Conservation (phyloP, 2,113 vertebrate species). For the Ochotona curzoniae region DNA sequence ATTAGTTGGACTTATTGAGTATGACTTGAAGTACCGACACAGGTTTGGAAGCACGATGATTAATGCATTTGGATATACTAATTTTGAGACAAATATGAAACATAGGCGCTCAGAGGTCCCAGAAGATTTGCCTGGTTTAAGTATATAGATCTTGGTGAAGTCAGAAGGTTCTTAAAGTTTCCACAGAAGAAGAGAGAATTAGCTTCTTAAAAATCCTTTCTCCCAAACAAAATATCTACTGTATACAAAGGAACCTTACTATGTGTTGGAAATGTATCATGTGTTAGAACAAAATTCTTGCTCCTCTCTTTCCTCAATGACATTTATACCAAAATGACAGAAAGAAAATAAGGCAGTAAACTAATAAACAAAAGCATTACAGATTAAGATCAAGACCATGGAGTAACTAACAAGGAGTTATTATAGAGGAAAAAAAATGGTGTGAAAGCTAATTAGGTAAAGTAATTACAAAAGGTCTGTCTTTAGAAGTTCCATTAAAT, state of each 20-base stretch:
- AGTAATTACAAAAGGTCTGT: background rate
- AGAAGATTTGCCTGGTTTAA: background rate
- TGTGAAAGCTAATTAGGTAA: background rate
- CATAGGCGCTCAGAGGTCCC: background rate
- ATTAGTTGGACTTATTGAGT: background rate
- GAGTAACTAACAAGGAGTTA: background rate
- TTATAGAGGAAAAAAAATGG: background rate
- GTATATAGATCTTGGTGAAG: background rate
- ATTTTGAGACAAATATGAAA: background rate
- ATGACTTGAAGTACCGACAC: background rate
- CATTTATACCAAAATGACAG: background rate
- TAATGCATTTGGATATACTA: background rate
- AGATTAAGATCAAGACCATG: background rate
- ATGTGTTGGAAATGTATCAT: too few relatives aligned
- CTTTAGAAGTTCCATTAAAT: background rate
- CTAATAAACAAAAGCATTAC: background rate
- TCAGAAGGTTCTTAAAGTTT: background rate
- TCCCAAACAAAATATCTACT: background rate
- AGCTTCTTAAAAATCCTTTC: background rate
- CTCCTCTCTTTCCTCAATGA: too few relatives aligned
- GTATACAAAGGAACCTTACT: too few relatives aligned
- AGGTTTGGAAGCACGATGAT: background rate
- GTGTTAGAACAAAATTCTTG: too few relatives aligned
- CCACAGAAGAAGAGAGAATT: background rate
- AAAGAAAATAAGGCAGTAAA: background rate